phyloP scores from a whole-genome alignment of 2,888 invertebrate genomes.

The Chirona hameri region DNA sequence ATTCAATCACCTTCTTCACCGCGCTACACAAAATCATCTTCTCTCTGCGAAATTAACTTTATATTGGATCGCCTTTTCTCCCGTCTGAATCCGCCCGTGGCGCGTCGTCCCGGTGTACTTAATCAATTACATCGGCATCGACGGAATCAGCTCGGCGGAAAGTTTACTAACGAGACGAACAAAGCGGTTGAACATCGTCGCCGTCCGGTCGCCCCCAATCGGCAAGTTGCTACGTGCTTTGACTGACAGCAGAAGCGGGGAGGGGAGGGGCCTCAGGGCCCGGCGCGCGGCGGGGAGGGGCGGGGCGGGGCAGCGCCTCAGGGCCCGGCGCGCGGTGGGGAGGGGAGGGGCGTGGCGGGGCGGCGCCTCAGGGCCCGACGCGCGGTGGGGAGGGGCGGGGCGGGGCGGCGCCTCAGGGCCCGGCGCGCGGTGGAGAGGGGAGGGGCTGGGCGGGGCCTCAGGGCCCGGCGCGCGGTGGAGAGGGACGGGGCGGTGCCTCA shows the following conservation, averaged over 20 bases:
- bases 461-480: too few relatives aligned
- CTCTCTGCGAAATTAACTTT: neutral
- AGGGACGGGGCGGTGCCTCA: too few relatives aligned
- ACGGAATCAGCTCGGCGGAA: neutral
- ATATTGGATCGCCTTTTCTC: constrained; percentile 5
- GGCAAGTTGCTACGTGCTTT: neutral
- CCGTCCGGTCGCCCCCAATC: neutral
- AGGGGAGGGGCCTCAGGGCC: neutral
- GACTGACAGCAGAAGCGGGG: neutral
- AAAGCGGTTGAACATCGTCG: neutral
- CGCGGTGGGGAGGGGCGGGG: too few relatives aligned
- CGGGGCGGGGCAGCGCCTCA: too few relatives aligned
- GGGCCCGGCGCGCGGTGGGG: too few relatives aligned
- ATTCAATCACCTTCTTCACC: constrained; percentile 32
- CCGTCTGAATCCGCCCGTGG: constrained; percentile 3
- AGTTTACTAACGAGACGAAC: neutral
- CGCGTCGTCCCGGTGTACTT: neutral
- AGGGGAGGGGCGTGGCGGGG: too few relatives aligned
- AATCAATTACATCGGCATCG: neutral
- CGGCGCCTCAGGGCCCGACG: too few relatives aligned
- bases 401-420: too few relatives aligned
- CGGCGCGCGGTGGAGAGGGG: too few relatives aligned
- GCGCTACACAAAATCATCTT: neutral
- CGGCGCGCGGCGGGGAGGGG: too few relatives aligned
- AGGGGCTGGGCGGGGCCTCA: too few relatives aligned